Base-by-base conservation (phyloP, 2,113 vertebrate species). In the Spilogale gracilis region DNA sequence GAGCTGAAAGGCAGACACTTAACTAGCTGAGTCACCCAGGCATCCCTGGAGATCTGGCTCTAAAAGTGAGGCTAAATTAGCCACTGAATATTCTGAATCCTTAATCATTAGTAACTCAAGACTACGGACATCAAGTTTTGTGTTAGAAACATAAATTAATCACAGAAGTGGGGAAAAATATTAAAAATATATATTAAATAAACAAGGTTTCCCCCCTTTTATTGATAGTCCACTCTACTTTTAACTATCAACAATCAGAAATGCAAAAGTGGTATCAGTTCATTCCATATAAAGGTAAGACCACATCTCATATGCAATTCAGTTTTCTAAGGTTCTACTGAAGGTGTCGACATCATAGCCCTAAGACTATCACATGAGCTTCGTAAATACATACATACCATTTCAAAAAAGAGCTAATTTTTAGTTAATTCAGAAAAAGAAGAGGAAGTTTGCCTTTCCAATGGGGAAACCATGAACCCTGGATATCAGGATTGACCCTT, bases 191-290 rank as follows among this genome's bases (percentile, higher is more conserved):
- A 38, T 38, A 38, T 38, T 38, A 38, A 38, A 38, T 38, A 38
- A 38, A 38, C 38, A 38, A 2, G 38, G 38, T 38, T 38, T 38
- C 38, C 38, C 38, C 38, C 38, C 38, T 38, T 92, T 90, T 48
- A 56, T 23, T 85, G 10, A 93, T 79, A 61, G 65, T 18, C 5
- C 6, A 96, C 18, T 2, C 52, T n/a, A 60, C 17, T 56, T 89
- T 95, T 87, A 27, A 52, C 25, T 52, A 60, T 88, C 90, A 67
- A 97, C 95, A 91, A 69, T n/a, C 78, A 82, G 12, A 76, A 89
- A 73, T 60, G 6, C 18, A 86, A 79, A 79, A 76, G 8, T 20
- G 9, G 0, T 65, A 61, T 58, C 38, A 60, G 7, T 63, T 83
- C 45, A 96, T 65, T 13, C 21, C 3, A n/a, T 16, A 73, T 43